A percentile compares a stretch with the other conserved stretches of the same genome.
Conservation (phyloP, 2,888 invertebrate species). For the Zonitis immaculata region DNA sequence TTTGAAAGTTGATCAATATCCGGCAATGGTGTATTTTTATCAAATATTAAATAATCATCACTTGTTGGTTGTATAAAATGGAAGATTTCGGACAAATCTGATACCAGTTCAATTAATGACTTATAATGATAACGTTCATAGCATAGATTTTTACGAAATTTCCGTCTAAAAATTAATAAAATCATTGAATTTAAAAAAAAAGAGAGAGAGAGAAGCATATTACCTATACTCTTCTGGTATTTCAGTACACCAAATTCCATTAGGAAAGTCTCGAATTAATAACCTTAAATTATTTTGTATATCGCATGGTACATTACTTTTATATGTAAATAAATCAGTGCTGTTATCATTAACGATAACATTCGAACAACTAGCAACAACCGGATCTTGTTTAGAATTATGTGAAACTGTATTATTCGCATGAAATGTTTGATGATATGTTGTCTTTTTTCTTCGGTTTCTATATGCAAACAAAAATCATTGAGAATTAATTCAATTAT, state of each 20-base stretch:
- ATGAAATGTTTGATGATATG: too few relatives aligned
- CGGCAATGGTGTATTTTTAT: constrained; percentile 34
- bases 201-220: neutral
- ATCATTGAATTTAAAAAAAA: neutral
- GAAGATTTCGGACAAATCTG: constrained; percentile 37
- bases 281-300: constrained; percentile 36
- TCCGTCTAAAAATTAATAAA: constrained; percentile 27
- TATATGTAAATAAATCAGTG: neutral
- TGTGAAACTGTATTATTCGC: too few relatives aligned
- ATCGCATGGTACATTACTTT: constrained; percentile 28
- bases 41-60: constrained; percentile 43
- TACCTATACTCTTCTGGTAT: constrained; percentile 35
- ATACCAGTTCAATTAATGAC: constrained; percentile 39
- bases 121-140: constrained; percentile 37
- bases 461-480: too few relatives aligned
- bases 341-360: neutral
- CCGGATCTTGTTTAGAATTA: too few relatives aligned
- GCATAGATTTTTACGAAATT: constrained; percentile 33
- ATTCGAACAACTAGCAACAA: too few relatives aligned
- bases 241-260: constrained; percentile 52
- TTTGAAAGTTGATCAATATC: neutral
- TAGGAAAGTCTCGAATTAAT: constrained; percentile 44
- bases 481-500: too few relatives aligned
- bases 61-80: constrained; percentile 33
- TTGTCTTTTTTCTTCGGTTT: too few relatives aligned